Conservation (phyloP, 2,888 invertebrate species). For the Perizoma affinitatum region DNA sequence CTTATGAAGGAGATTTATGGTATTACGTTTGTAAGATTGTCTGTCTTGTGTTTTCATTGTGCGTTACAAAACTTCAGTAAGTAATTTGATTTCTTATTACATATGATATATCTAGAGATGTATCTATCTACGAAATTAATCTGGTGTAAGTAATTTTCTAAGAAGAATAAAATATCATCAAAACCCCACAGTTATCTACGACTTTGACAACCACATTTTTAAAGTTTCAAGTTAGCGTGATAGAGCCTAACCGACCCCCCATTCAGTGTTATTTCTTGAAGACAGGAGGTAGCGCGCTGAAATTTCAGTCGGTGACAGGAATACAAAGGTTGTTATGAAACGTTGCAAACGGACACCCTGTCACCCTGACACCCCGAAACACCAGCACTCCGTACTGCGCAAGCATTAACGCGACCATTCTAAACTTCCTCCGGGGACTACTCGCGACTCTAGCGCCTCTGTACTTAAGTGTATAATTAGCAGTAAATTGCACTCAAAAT, state of each 20-base stretch:
- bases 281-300: constrained; percentile 14
- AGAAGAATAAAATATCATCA: no score
- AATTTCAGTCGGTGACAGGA: constrained; percentile 46
- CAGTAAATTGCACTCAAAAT: constrained; percentile 78
- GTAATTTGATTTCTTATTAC: constrained; percentile 5
- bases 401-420: constrained; percentile 63
- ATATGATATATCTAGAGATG: no score
- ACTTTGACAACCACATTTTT: constrained; percentile 14
- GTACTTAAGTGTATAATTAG: constrained; percentile 79
- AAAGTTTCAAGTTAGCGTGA: constrained; percentile 19
- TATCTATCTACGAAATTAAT: no score
- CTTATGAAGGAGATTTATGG: constrained; percentile 6
- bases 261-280: constrained; percentile 27
- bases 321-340: constrained; percentile 58
- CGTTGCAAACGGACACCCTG: constrained; percentile 40
- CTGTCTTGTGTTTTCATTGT: constrained; percentile 3
- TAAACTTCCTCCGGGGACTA: constrained; percentile 57
- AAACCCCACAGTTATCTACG: neutral
- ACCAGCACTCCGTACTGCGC: constrained; percentile 35
- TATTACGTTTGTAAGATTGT: constrained; percentile 11
- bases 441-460: constrained; percentile 56
- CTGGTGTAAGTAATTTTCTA: no score
- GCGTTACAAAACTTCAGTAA: constrained; percentile 6
- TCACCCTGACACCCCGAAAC: constrained; percentile 5
- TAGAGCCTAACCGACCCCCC: constrained; percentile 22